phyloP scores from a whole-genome alignment of 2,797 vertebrate genomes.

The Sebastes elongatus region DNA sequence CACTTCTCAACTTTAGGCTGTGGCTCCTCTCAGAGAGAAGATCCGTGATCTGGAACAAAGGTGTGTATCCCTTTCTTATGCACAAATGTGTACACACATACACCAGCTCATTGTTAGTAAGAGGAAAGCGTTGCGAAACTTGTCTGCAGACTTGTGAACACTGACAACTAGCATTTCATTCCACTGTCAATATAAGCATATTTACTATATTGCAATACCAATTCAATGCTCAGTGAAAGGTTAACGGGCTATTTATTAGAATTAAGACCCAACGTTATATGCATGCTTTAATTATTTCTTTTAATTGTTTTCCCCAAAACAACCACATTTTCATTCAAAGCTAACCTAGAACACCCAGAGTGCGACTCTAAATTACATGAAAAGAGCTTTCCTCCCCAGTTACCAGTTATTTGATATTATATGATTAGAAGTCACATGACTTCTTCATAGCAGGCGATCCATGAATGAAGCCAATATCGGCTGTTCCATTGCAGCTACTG shows the following conservation, averaged over 20 bases:
- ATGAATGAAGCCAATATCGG: not conserved
- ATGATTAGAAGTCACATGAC: too few species aligned
- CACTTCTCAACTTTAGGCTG: slow-evolving; percentile 79
- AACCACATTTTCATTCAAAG: not conserved
- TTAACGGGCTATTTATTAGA: not conserved
- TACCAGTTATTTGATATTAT: not conserved
- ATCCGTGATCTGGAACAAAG: slow-evolving; percentile 97
- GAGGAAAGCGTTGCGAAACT: not conserved
- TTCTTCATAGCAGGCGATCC: not conserved
- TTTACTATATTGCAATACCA: not conserved
- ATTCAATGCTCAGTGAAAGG: not conserved
- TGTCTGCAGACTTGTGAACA: not conserved
- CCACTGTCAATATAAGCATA: not conserved
- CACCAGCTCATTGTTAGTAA: not conserved
- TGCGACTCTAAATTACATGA: not conserved
- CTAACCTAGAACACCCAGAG: not conserved
- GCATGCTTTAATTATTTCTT: not conserved
- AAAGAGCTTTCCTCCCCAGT: not conserved
- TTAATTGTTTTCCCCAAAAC: not conserved
- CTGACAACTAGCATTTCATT: not conserved
- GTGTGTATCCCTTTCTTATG: slow-evolving; percentile 70
- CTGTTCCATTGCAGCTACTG: not conserved
- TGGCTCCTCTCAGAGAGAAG: slow-evolving; percentile 95
- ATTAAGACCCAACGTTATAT: not conserved
- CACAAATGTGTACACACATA: not conserved